Base-by-base conservation (phyloP, 2,113 vertebrate genomes). In the Spea bombifrons region DNA sequence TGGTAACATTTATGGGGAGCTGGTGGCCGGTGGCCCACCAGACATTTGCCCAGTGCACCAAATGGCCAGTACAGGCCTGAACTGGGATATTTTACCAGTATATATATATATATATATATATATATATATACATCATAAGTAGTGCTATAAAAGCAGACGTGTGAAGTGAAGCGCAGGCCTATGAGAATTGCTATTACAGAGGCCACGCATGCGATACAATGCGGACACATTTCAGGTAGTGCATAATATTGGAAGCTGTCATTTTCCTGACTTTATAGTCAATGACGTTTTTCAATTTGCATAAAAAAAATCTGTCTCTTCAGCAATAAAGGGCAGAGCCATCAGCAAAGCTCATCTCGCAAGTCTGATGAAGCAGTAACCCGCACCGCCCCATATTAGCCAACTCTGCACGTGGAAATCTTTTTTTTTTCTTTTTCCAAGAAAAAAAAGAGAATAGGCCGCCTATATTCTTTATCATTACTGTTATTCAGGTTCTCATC, bases 301-400 rank as follows among this genome's bases (percentile, higher is more conserved):
- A 78, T 71, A 78, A 71, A 66, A 71, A 55, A 71, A 71, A 69
- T 71, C 17, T 76, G 76, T 78, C 76, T 78, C 76, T 71, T 78
- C 76, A 71, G 76, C 76, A 78, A 61, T 65, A 78, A 78, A 78
- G 76, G 68, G 69, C 69, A 78, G 59, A 78, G 30, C 68, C 13
- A 53, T 71, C 69, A 52, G 12, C 76, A 65, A 48, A 53, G 48
- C 48, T 71, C 76, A 78, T 71, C 61, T 71, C 57, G 65, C 45
- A 65, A 45, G 68, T 78, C 57, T 65, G 76, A 78, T 78, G 76
- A 15, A 78, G 76, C 76, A 78, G 69, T 52, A 71, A 64, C 46
- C 45, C 8, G 47, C 13, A 10, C 30, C 7, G 47, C 13, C 76
- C n/a, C 16, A 43, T 17, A 78, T 71, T 59, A 45, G 55, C 9